Base-by-base conservation (phyloP, 2,797 vertebrate genomes). In the Coranthus polyacanthus region DNA sequence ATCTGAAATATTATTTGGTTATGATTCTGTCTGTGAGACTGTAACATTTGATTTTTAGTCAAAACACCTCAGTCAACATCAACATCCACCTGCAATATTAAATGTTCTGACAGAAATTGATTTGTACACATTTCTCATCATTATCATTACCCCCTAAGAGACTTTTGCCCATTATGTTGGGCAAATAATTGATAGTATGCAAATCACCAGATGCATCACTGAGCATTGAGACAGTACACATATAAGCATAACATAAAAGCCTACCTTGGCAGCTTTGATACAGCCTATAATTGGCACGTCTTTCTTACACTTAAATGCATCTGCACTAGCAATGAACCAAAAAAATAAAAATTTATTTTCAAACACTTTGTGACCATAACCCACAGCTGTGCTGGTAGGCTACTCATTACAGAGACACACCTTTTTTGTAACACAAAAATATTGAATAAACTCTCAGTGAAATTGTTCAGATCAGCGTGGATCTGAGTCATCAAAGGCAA, bases 401-500 rank as follows among this genome's bases (percentile, higher is more conserved):
- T 64, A 22, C 18, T 76, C 15, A 20, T 75, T 57, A 70, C 26
- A 54, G 34, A 6, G 6, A 54, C 60, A 7, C 65, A 37, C 15
- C 20, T 16, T 59, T 37, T 34, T 17, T 32, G 44, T 29, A 41
- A 32, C 29, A 7, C 29, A 32, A 32, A 26, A 32, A 32, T 32
- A 32, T 32, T 32, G n/a, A n/a, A 26, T 26, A 11, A 59, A 15
- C n/a, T n/a, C n/a, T n/a, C n/a, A n/a, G n/a, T n/a, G n/a, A 42
- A 45, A 39, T 26, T 47, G 13, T 56, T 63, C 41, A 37, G 50
- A 16, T 26, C 13, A 38, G 39, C 65, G 4, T 49, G 6, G 69
- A 55, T 51, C 38, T 66, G 29, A 65, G 44, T 20, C 5, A 29
- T 64, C 26, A 4, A 57, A 71, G 55, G 55, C 44, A 82, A 47